Base-by-base conservation (phyloP, 2,113 vertebrate species). In the Tetraodon nigroviridis region DNA sequence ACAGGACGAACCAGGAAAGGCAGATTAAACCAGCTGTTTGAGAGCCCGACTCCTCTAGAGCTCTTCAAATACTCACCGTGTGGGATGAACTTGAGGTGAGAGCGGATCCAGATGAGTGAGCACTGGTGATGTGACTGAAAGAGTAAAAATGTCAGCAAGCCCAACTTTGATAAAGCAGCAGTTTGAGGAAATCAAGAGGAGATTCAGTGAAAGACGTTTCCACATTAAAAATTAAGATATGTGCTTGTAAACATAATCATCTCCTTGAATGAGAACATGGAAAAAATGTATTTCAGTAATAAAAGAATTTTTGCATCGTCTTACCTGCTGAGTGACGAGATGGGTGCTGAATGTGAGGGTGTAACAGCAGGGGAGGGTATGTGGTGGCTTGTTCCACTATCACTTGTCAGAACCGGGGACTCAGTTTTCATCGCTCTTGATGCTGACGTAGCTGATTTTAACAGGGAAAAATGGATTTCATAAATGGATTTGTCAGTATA, bases 311-410 rank as follows among this genome's bases (percentile, higher is more conserved):
- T 1, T 13, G 13, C 69, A 10, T 7, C 10, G 13, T 10, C 89
- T 41, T 90, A 98, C 96, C 93, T 97, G 94, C 71, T 94, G 80
- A 95, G 91, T 14, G 93, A 92, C 6, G 93, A 89, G 41, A 94
- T 89, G 1, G 93, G 79, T 44, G 86, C 83, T 79, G 85, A 90
- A 4, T 94, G 93, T 57, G 92, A 92, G 0, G 93, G 85, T 7
- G 86, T 82, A 17, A 93, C 85, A 62, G 79, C 79, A 46, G 89
- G 93, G 64, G 67, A 92, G 78, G 86, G 91, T 49, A 86, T 64
- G 61, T 86, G 89, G 58, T 92, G 89, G 42, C 79, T 78, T 42
- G 90, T 75, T 1, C 79, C 87, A 65, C 79, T 71, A 80, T 88
- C 84, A 89, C 84, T 83, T 4, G 90, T 81, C 48, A 94, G 87